These are phyloP conservation scores for Macrosiphum euphorbiae DNA, from an alignment of 2,888 invertebrate species.

Conservation along the genomic window DNA sequence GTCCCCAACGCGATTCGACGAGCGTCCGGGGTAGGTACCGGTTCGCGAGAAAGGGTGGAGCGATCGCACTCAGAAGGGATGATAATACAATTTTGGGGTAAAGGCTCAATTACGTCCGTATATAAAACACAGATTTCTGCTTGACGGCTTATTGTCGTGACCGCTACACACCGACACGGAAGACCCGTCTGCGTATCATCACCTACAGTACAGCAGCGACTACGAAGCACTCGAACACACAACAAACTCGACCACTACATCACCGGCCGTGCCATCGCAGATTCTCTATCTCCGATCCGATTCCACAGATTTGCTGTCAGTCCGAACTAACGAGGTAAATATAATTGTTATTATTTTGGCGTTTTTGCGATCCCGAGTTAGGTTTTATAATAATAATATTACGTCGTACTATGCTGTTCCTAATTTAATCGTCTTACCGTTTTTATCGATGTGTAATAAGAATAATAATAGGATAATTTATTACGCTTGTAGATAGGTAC, in stretches of 20 bases:
- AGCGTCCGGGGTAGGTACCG: not conserved
- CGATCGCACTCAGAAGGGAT: constrained; percentile 16
- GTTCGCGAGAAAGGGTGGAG: constrained; percentile 40
- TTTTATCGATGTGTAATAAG: not conserved
- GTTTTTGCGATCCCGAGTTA: not conserved
- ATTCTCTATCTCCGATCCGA: not conserved
- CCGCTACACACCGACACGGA: constrained; percentile 7
- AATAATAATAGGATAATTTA: not conserved
- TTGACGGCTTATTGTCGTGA: constrained; percentile 20
- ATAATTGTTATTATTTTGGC: not conserved
- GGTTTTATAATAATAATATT: not conserved
- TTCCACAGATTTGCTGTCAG: not conserved
- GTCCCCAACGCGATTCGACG: not conserved
- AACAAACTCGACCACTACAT: not conserved
- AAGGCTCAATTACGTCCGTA: not conserved
- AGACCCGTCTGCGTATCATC: not conserved
- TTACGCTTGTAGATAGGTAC: not conserved
- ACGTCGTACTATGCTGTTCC: not conserved
- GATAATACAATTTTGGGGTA: not conserved
- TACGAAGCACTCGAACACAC: not conserved
- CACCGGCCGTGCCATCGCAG: not conserved
- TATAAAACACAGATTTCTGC: not conserved
- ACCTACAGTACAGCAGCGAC: not conserved
- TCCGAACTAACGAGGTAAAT: not conserved
- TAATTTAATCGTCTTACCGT: not conserved